A percentile compares a stretch with the other conserved stretches of the same genome.
Evolutionary conservation across 2,797 vertebrate genomes (phyloP).

Genomic region (Avahi laniger): DNA sequence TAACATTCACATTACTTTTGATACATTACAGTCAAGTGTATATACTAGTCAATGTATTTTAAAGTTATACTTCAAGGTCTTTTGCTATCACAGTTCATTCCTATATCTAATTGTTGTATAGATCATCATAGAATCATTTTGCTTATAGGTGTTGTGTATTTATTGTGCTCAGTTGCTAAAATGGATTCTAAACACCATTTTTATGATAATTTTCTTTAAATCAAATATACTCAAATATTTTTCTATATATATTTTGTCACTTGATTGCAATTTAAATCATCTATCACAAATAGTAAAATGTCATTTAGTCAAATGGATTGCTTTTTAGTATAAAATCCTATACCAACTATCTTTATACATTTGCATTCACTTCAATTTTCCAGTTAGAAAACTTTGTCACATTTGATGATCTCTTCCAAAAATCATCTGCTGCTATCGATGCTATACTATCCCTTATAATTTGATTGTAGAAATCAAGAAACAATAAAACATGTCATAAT

Average conservation of each 20-base stretch:
- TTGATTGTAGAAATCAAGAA: constrained; percentile 4
- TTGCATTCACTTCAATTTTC: not conserved
- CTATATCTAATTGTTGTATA: not conserved
- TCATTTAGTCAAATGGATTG: not conserved
- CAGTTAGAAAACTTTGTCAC: not conserved
- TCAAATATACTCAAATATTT: not conserved
- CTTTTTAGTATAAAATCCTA: not conserved
- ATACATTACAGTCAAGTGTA: not conserved
- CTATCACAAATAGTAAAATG: not conserved
- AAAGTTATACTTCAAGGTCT: not conserved
- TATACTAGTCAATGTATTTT: not conserved
- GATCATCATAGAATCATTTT: not conserved
- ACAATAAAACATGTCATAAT: not conserved
- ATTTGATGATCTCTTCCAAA: not conserved
- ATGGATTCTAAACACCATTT: not conserved
- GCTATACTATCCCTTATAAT: not conserved
- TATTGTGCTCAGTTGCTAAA: not conserved
- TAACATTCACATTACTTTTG: not conserved
- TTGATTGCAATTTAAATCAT: constrained; percentile 1
- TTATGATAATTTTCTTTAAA: not conserved
- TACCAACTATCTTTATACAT: not conserved
- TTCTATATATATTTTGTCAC: not conserved
- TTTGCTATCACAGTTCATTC: not conserved
- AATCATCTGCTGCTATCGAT: not conserved
- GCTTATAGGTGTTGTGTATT: not conserved